phyloP scores from a whole-genome alignment of 2,888 invertebrate species.

The Ommatoiulus sabulosus region DNA sequence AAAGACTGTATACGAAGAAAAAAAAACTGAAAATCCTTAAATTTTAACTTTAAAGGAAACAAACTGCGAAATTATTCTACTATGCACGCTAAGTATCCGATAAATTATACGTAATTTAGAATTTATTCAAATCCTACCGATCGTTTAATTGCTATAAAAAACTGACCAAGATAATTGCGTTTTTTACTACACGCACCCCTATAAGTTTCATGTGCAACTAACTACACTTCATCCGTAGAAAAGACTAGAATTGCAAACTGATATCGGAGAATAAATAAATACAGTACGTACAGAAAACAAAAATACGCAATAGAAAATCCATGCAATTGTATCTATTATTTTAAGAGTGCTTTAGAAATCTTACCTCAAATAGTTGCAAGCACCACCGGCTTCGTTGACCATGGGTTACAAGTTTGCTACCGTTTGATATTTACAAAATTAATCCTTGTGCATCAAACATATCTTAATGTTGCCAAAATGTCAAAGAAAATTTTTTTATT shows the following conservation, averaged over 20 bases:
- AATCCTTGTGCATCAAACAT: neutral
- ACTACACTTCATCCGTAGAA: neutral
- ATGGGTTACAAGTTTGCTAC: neutral
- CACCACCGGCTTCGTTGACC: neutral
- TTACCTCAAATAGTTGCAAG: neutral
- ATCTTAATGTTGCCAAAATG: neutral
- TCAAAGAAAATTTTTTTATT: neutral
- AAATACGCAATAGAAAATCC: slow-evolving; percentile 2
- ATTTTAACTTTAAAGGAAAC: neutral
- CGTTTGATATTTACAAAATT: neutral
- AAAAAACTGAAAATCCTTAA: neutral
- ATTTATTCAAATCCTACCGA: neutral
- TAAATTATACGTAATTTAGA: neutral
- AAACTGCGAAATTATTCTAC: neutral
- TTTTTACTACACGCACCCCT: neutral
- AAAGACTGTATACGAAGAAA: no score
- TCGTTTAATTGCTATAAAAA: neutral
- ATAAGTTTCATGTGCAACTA: slow-evolving; percentile 9
- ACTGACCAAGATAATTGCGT: neutral
- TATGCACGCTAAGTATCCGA: slow-evolving; percentile 13
- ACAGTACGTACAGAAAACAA: neutral
- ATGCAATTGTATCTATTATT: neutral
- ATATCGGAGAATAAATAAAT: neutral
- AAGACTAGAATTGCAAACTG: neutral
- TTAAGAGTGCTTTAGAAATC: neutral